phyloP scores from a whole-genome alignment of 2,113 vertebrate genomes.

The Castor canadensis region DNA sequence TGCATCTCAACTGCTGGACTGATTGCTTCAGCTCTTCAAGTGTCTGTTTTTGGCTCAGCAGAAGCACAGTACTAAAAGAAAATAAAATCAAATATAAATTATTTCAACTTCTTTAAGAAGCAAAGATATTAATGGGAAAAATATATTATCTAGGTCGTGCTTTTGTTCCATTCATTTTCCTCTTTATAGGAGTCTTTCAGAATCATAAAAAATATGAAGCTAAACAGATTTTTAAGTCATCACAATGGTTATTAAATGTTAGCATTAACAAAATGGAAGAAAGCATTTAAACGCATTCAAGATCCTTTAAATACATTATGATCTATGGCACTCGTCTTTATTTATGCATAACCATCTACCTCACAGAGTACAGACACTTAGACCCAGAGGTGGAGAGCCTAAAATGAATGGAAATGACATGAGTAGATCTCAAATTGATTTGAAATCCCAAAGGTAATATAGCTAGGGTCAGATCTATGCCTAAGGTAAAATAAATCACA shows the following conservation, averaged over 20 bases:
- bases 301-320: neutral
- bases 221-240: conserved; percentile 1
- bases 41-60: conserved; percentile 94
- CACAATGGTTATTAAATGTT: neutral
- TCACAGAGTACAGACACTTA: neutral
- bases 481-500: conserved; percentile 29
- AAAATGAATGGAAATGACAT: conserved; percentile 26
- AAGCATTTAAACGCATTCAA: conserved; percentile 19
- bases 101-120: conserved; percentile 35
- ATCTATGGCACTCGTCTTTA: neutral
- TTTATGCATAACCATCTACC: neutral
- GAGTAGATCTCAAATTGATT: conserved; percentile 15
- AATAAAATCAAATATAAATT: conserved; percentile 51
- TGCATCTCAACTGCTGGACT: conserved; percentile 93
- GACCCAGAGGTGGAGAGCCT: neutral
- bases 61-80: conserved; percentile 87
- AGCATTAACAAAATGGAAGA: conserved; percentile 42
- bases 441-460: conserved; percentile 29
- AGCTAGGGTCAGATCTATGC: neutral
- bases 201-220: conserved; percentile 26
- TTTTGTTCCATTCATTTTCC: conserved; percentile 27
- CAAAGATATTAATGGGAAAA: neutral
- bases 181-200: neutral
- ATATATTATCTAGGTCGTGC: neutral
- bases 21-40: conserved; percentile 94